Evolutionary conservation across 2,113 vertebrate species (phyloP).

Genomic region (Clinocottus analis): DNA sequence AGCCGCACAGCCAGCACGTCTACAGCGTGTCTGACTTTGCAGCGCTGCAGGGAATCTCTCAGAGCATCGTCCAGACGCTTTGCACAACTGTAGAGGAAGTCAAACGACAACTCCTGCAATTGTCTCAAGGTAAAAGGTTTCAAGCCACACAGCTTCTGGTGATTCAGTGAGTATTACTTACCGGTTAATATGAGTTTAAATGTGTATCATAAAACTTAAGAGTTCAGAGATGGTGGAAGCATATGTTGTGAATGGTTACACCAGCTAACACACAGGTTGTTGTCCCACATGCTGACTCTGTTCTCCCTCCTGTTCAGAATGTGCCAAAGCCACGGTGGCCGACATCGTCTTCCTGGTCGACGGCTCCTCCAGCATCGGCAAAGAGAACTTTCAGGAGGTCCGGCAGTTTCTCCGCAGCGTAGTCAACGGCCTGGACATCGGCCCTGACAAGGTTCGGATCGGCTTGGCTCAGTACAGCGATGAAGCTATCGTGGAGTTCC

Average conservation of each 20-base stretch:
- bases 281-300: slow-evolving; percentile 7
- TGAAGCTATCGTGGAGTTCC: slow-evolving; percentile 76
- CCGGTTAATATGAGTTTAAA: neutral
- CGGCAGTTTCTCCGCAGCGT: slow-evolving; percentile 80
- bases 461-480: slow-evolving; percentile 85
- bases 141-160: neutral
- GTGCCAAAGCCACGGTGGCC: slow-evolving; percentile 77
- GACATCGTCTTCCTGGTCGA: slow-evolving; percentile 89
- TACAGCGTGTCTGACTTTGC: slow-evolving; percentile 76
- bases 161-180: neutral
- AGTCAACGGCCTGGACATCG: slow-evolving; percentile 80
- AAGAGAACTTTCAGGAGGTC: slow-evolving; percentile 79
- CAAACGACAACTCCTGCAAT: slow-evolving; percentile 61
- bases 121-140: slow-evolving; percentile 59
- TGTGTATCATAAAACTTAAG: neutral
- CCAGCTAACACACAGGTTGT: neutral
- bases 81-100: slow-evolving; percentile 81
- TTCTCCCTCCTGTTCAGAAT: slow-evolving; percentile 73
- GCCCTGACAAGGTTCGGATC: slow-evolving; percentile 78
- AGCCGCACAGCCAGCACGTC: slow-evolving; percentile 75
- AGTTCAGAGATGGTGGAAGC: neutral
- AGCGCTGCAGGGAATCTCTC: slow-evolving; percentile 80
- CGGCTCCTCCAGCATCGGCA: slow-evolving; percentile 82
- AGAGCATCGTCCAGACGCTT: slow-evolving; percentile 78
- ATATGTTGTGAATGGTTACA: neutral